These are phyloP conservation scores for Chionoecetes opilio DNA, from an alignment of 1,140 invertebrate genomes.

Conservation along the genomic window DNA sequence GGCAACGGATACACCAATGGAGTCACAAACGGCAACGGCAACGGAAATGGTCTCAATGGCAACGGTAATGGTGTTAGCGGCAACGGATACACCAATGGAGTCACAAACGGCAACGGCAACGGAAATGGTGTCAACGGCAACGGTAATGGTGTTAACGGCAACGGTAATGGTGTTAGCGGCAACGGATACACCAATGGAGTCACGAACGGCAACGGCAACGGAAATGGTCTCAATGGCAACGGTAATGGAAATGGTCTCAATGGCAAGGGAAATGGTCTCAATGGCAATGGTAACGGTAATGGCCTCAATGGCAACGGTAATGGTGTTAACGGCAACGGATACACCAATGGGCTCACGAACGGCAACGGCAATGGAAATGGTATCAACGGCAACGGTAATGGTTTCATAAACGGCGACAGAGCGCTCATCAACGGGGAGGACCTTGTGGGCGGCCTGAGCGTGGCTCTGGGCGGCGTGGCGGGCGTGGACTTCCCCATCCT, in stretches of 20 bases:
- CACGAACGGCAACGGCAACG: not conserved
- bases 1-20: not conserved
- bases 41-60: not conserved
- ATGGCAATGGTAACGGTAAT: not conserved
- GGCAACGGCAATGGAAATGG: not conserved
- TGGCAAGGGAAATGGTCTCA: not conserved
- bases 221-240: not conserved
- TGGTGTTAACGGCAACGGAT: not conserved
- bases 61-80: not conserved
- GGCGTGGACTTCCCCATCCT: constrained; percentile 83
- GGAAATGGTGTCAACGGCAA: too few species aligned
- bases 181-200: not conserved
- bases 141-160: too few species aligned
- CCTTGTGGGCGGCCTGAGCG: not conserved
- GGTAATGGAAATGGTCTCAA: not conserved
- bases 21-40: not conserved
- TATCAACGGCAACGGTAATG: too few species aligned
- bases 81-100: too few species aligned
- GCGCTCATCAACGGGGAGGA: not conserved
- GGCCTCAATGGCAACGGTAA: not conserved
- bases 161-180: not conserved
- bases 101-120: not conserved
- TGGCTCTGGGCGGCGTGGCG: constrained; percentile 79
- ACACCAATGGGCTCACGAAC: not conserved
- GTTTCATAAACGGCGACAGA: too few species aligned